Conservation (phyloP, 2,797 vertebrate genomes). For the Eremophila alpestris region DNA sequence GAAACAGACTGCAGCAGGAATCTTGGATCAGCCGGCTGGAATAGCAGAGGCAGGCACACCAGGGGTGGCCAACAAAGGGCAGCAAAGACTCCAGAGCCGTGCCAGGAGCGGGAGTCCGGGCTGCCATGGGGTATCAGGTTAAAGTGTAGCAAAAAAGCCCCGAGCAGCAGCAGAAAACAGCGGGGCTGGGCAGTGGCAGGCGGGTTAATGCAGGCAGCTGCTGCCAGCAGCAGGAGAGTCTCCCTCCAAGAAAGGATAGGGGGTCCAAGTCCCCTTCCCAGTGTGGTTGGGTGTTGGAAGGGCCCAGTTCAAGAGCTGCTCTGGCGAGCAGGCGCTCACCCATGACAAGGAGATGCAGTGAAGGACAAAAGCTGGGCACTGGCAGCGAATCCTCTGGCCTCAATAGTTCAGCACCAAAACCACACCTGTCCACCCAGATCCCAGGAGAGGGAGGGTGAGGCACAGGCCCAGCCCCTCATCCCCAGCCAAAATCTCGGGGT, state of each 20-base stretch:
- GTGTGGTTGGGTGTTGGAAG: background rate
- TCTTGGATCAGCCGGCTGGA: background rate
- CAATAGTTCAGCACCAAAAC: too few relatives aligned
- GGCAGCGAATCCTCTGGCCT: background rate
- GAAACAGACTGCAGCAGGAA: too few relatives aligned
- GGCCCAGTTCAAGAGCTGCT: background rate
- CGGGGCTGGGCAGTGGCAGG: background rate
- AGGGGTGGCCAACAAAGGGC: background rate
- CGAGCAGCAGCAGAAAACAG: too few relatives aligned
- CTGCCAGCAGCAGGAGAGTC: too few relatives aligned
- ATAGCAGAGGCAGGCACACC: background rate
- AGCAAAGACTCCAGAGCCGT: too few relatives aligned
- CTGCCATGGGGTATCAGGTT: too few relatives aligned
- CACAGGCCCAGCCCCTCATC: background rate
- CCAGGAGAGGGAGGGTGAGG: background rate
- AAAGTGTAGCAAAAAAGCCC: too few relatives aligned
- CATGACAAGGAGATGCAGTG: background rate
- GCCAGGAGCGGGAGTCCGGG: background rate
- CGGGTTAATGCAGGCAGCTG: background rate
- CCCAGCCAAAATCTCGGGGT: too few relatives aligned
- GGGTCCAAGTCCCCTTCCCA: background rate
- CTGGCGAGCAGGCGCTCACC: background rate
- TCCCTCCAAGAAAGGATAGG: background rate
- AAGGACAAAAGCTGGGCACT: background rate
- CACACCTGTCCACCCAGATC: background rate